Base-by-base conservation (phyloP, 2,888 invertebrate species). In the Busseola fusca region DNA sequence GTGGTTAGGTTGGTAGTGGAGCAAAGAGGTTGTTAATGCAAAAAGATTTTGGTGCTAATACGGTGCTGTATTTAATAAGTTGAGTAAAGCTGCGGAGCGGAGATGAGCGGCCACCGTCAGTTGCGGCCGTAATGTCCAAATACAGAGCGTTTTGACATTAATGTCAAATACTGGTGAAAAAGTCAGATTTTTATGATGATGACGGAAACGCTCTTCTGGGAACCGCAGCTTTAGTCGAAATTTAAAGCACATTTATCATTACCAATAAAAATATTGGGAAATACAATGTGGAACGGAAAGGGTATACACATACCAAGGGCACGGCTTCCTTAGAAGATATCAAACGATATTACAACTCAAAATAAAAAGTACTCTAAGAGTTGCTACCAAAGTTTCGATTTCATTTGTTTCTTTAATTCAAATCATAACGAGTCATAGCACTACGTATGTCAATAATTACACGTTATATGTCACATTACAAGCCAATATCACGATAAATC, bases 41-140 rank as follows among this genome's bases (percentile, higher is more conserved):
- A 78, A 54, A 72, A 72, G 5, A 7, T 40, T 63, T 63, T 63
- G 63, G 80, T 75, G 79, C 63, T 75, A 52, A 10, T 63, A 12
- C 14, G 56, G 71, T 78, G 78, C 74, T 57, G 1, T 40, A 37
- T 0, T 62, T 25, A 4, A 25, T 30, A 58, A 42, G 1, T 75
- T 56, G 3, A n/a, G 16, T 16, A 42, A 50, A 12, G 48, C 10
- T 50, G n/a, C 48, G n/a, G 48, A n/a, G 48, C 10, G 21, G 10
- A n/a, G 48, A 48, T 3, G 3, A n/a, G 21, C 48, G 48, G 21
- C 21, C 3, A 50, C n/a, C n/a, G 48, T n/a, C 48, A 50, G n/a
- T 10, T n/a, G 48, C 48, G 48, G n/a, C 48, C n/a, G 10, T n/a
- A 4, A 50, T 50, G n/a, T 12, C n/a, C 1, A n/a, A n/a, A 12